Evolutionary conservation across 2,888 invertebrate species (phyloP), one percentile per base, ranked within the genome.

Genomic region (Conchocele bisecta): DNA sequence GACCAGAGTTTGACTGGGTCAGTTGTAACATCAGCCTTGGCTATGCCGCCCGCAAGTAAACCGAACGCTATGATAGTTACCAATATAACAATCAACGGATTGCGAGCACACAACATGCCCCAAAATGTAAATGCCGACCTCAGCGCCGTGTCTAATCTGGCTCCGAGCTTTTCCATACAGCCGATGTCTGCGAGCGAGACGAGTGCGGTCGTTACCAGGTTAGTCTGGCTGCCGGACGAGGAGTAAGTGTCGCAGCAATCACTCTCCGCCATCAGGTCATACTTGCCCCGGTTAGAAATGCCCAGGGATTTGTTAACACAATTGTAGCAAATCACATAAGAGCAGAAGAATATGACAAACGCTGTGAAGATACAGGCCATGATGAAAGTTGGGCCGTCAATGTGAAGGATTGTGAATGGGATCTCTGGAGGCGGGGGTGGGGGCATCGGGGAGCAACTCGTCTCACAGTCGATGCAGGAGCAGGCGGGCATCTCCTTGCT

Each of bases 1-100:
- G 99, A 98, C 99, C 99, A 99, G 66, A 99, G 93, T 90, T 99
- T 95, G 0, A 99, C 98, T 0, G 99, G 99, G 92, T 99, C 95
- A 0, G 98, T 98, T 0, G 96, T 97, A 46, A 98, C 94, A 75
- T 95, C 92, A 87, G 96, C 86, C 86, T 93, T 94, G 65, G 93
- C 93, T 63, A 97, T 94, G 35, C 97, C 97, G 85, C 93, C 93
- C 0, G 95, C 95, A 15, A 98, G 91, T 0, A 92, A 93, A 1
- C 94, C 81, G 53, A 82, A 79, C 4, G 89, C 39, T 1, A 86
- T 48, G 1, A 87, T 3, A 4, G 84, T 81, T 3, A 81, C 35
- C 0, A 84, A 51, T n/a, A 88, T 50, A 5, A 97, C 94, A 3
- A 94, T 83, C 94, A 95, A 94, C 0, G 97, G 97, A 79, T 94